Evolutionary conservation across 2,113 vertebrate genomes (phyloP).

Genomic region (Delphinus delphis): DNA sequence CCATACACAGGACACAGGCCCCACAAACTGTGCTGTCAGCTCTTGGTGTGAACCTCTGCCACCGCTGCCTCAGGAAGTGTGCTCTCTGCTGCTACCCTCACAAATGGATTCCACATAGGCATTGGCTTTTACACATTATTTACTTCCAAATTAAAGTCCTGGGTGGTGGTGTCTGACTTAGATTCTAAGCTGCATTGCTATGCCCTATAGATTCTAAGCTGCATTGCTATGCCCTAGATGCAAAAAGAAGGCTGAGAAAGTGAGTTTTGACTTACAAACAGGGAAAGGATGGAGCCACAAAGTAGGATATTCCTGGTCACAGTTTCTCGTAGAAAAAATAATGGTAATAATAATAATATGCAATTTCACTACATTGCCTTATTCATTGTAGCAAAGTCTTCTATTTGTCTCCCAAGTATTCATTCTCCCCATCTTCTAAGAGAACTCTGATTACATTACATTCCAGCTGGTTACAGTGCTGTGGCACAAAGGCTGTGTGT

Average conservation of each 20-base stretch:
- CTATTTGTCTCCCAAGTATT: not conserved
- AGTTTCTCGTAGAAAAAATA: not conserved
- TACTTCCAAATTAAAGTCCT: not conserved
- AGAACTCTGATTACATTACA: not conserved
- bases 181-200: too few species aligned
- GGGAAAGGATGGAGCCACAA: not conserved
- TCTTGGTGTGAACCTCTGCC: not conserved
- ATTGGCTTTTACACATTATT: not conserved
- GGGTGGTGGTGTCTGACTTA: not conserved
- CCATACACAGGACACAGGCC: not conserved
- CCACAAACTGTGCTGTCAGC: not conserved
- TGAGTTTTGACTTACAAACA: not conserved
- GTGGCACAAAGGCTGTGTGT: not conserved
- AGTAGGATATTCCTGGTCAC: not conserved
- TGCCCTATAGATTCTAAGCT: not conserved
- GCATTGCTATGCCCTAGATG: not conserved
- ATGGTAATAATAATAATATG: not conserved
- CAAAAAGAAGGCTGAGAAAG: not conserved
- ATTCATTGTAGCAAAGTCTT: not conserved
- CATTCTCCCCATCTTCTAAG: not conserved
- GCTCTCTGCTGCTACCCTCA: not conserved
- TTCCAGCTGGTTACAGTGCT: not conserved
- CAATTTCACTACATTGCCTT: not conserved
- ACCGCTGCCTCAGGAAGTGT: not conserved
- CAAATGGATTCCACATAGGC: not conserved